Conservation (phyloP, 2,888 invertebrate species). For the Pediacus dermestoides region DNA sequence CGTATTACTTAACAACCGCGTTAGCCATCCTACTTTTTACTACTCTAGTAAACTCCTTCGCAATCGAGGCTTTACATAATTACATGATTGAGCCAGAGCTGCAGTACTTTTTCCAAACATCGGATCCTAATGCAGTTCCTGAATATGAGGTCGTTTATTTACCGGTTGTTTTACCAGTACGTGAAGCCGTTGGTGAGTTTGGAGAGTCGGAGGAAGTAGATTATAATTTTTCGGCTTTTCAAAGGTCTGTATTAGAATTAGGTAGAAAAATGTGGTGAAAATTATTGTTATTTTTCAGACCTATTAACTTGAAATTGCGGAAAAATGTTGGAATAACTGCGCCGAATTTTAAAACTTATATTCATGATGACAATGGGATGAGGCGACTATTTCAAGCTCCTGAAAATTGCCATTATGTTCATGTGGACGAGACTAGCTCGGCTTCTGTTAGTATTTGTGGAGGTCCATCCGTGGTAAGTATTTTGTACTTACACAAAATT, state of each 20-base stretch:
- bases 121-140: conserved; percentile 45
- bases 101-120: conserved; percentile 48
- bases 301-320: conserved; percentile 59
- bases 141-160: conserved; percentile 63
- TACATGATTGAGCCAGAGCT: conserved; percentile 49
- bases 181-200: conserved; percentile 38
- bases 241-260: conserved; percentile 50
- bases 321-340: conserved; percentile 62
- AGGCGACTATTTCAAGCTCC: conserved; percentile 34
- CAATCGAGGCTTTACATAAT: conserved; percentile 39
- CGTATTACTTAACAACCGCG: no score
- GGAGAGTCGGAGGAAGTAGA: conserved; percentile 51
- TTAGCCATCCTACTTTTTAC: no score
- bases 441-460: conserved; percentile 68
- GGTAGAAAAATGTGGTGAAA: conserved; percentile 2
- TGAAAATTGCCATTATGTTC: conserved; percentile 63
- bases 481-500: no score
- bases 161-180: conserved; percentile 46
- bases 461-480: conserved; percentile 60
- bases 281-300: conserved; percentile 44
- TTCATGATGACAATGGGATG: conserved; percentile 50
- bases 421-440: conserved; percentile 55
- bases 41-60: no score
- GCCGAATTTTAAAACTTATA: conserved; percentile 60
- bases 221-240: conserved; percentile 61